A percentile compares a stretch with the other conserved stretches of the same genome.
Conservation (phyloP, 2,888 invertebrate species). For the Drosophila infuscata region DNA sequence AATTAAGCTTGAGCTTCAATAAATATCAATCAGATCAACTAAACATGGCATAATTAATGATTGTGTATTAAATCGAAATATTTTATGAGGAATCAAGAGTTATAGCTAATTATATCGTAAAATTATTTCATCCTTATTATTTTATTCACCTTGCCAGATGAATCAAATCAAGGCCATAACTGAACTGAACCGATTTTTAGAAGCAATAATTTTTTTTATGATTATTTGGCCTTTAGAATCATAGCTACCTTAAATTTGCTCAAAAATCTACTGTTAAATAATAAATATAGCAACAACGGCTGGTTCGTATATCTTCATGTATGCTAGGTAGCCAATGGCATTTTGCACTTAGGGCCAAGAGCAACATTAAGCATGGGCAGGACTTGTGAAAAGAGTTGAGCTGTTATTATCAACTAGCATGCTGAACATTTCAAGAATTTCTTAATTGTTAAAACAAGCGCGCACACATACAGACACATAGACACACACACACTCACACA, state of each 20-base stretch:
- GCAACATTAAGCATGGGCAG: slow-evolving; percentile 19
- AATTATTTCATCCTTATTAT: not conserved
- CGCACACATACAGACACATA: slow-evolving; percentile 14
- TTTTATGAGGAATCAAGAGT: not conserved
- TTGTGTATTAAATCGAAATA: not conserved
- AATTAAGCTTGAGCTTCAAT: not conserved
- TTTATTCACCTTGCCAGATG: not conserved
- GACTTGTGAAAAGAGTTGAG: slow-evolving; percentile 32
- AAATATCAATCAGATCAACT: not conserved
- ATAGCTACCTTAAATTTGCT: no score
- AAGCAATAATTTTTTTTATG: no score
- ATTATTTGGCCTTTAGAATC: not conserved
- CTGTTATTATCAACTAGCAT: slow-evolving; percentile 45
- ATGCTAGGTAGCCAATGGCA: slow-evolving; percentile 9
- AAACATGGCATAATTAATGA: not conserved
- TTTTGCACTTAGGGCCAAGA: slow-evolving; percentile 44
- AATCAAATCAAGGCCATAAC: not conserved
- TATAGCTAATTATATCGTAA: not conserved
- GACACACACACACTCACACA: slow-evolving; percentile 4
- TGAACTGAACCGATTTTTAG: not conserved
- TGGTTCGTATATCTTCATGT: not conserved
- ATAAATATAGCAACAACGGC: no score
- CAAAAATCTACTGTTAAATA: no score
- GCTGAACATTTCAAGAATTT: slow-evolving; percentile 70
- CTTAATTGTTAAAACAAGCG: slow-evolving; percentile 68